phyloP scores from a whole-genome alignment of 2,797 vertebrate species.

The Sardinella longiceps region DNA sequence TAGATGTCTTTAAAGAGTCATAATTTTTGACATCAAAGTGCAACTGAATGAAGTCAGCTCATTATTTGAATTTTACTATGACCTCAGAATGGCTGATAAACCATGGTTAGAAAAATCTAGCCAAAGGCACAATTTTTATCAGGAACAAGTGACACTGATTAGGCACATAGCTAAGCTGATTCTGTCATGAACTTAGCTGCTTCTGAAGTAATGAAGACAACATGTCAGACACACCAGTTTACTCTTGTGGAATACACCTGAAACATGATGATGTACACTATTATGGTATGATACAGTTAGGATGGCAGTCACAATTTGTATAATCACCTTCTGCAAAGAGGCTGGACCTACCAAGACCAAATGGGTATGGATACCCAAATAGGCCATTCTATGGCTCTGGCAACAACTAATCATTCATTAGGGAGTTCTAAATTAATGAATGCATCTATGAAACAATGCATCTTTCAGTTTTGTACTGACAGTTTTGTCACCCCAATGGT shows the following conservation, averaged over 20 bases:
- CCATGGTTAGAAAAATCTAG: background rate
- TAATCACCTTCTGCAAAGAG: background rate
- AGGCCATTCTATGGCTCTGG: too few relatives aligned
- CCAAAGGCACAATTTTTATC: background rate
- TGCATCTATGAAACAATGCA: background rate
- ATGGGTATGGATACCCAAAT: too few relatives aligned
- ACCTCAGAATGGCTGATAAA: background rate
- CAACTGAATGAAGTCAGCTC: background rate
- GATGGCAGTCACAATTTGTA: too few relatives aligned
- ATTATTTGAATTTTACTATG: constrained; percentile 6
- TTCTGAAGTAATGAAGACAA: background rate
- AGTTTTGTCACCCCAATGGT: too few relatives aligned
- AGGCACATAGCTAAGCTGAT: background rate
- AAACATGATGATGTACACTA: background rate
- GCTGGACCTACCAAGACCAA: too few relatives aligned
- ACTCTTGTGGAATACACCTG: background rate
- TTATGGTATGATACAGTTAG: too few relatives aligned
- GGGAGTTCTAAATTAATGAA: too few relatives aligned
- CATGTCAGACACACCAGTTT: background rate
- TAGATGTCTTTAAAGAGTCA: background rate
- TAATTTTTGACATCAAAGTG: background rate
- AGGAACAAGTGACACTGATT: background rate
- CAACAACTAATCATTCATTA: too few relatives aligned
- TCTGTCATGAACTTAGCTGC: background rate
- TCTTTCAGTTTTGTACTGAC: background rate